Evolutionary conservation across 2,797 vertebrate species (phyloP), one percentile per base, ranked within the genome.

Genomic region (Falco cherrug): DNA sequence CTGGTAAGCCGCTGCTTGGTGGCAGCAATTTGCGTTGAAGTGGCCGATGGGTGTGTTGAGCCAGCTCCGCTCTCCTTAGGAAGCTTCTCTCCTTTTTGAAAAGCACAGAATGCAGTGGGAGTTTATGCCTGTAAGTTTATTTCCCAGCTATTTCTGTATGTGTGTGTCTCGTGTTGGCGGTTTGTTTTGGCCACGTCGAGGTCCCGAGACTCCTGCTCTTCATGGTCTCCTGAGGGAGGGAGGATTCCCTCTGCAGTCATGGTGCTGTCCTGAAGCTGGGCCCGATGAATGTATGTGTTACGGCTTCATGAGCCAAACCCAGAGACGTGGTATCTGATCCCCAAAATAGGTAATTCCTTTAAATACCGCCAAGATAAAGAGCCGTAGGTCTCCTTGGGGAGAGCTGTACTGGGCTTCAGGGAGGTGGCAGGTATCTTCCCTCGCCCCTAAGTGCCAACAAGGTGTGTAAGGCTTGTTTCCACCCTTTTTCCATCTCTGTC

Each of bases 181-280:
- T 59, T 87, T 22, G 20, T 80, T 91, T 85, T 7, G 4, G 16
- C 26, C 0, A 0, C 2, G 0, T 1, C 26, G 37, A 15, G 43
- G 28, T 80, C 20, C 11, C 3, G 2, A 19, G 41, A 63, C 31
- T 83, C 39, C 8, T 0, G 3, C 24, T 51, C 17, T 51, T 60
- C 5, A 5, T 2, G 16, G 21, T 74, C 22, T 50, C 35, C 11
- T 68, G 25, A 8, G 4, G 3, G 51, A 63, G 18, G 31, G 37
- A 71, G 17, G 28, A 61, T 51, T 90, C 54, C 14, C 68, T n/a
- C 1, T 4, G 5, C 21, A 17, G 13, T 39, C 24, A 1, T 5
- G 43, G 25, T 43, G 73, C 5, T n/a, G 4, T 13, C 92, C 51
- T 53, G 69, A 54, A 79, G 26, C 16, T 15, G 18, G 60, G 9